These are phyloP conservation scores for Anhinga rufa DNA, from an alignment of 2,113 vertebrate species.

Conservation along the genomic window DNA sequence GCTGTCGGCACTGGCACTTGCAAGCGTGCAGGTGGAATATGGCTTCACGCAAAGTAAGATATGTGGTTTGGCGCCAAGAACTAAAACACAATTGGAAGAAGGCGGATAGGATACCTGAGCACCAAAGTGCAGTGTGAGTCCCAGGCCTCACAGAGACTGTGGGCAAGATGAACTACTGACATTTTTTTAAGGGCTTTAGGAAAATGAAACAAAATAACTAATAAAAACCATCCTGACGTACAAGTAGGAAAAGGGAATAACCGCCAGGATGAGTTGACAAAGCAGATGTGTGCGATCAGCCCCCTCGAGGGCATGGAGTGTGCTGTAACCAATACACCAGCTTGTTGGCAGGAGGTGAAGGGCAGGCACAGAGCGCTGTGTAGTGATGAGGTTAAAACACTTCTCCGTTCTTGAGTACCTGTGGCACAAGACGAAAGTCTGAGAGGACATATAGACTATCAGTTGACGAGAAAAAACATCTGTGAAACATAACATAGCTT, in stretches of 20 bases:
- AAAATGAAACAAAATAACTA: background rate
- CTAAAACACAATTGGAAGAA: background rate
- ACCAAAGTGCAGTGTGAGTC: background rate
- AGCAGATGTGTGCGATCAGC: fast-evolving
- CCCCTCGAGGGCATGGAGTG: fast-evolving
- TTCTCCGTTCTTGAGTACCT: background rate
- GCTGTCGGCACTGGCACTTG: background rate
- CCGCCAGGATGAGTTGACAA: background rate
- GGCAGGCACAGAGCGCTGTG: background rate
- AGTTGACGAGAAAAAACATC: background rate
- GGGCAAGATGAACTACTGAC: background rate
- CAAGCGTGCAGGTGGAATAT: background rate
- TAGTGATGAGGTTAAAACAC: background rate
- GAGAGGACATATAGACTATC: background rate
- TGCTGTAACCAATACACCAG: background rate
- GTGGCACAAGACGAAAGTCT: background rate
- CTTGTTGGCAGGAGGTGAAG: background rate
- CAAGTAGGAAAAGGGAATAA: background rate
- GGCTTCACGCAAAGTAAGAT: background rate
- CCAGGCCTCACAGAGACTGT: background rate
- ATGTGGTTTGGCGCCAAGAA: background rate
- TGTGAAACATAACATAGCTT: background rate
- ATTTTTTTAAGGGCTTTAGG: background rate
- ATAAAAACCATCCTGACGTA: background rate
- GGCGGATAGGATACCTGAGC: background rate